Base-by-base conservation (phyloP, 1,140 invertebrate species). In the Drosophila punjabiensis region DNA sequence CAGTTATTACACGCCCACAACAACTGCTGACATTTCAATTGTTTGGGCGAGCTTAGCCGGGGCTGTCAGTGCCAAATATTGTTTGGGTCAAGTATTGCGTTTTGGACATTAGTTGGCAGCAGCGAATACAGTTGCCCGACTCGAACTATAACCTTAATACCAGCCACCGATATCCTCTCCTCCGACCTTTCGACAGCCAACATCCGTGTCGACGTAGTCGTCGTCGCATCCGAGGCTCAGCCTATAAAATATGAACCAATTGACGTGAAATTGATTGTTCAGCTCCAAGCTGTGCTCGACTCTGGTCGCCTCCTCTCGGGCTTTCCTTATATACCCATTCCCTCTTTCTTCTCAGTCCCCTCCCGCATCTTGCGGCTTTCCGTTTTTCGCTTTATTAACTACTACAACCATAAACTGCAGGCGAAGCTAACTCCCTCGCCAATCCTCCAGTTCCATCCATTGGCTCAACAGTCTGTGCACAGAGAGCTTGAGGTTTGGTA, bases 181-280 rank as follows among this genome's bases (percentile, higher is more conserved):
- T 52, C n/a, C 30, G 53, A 55, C 52, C 52, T 20, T 20, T 37
- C 45, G 60, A 28, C 33, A 67, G 59, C 32, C 62, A 14, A 30
- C 33, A 68, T 68, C 56, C 68, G 47, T 74, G 55, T 33, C 68
- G 71, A 75, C 55, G 45, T 52, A 41, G 48, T 60, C 60, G 66
- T 55, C 79, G 53, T 71, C 61, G 79, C 60, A 56, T 60, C 59
- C 32, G 10, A 50, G 61, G 52, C 52, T 82, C 64, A 79, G 82
- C 79, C 87, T 82, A 90, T 89, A 86, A 89, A 89, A 89, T 87
- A 91, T 91, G 79, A 90, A 82, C 64, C 82, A 86, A 90, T 90
- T 90, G 87, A 86, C 82, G 79, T 90, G 76, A 91, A 86, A 90
- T 90, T 90, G 87, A 90, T 90, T 86, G 73, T 90, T 79, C 67